Conservation (phyloP, 2,797 vertebrate genomes). For the Ctenosaura bakeri region DNA sequence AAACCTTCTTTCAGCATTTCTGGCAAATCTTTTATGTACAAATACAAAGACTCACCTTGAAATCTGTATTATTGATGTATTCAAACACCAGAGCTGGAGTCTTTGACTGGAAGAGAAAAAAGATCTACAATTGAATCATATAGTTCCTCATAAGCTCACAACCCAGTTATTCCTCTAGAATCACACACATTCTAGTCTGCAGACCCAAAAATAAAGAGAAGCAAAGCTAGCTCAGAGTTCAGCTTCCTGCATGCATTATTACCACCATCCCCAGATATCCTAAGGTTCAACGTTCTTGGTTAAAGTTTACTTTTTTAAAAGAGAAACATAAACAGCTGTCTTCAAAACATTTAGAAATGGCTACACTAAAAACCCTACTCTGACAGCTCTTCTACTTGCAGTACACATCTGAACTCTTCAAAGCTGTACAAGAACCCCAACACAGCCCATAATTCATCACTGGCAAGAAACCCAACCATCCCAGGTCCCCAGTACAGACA, state of each 20-base stretch:
- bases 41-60: constrained; percentile 89
- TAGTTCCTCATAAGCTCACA: neutral
- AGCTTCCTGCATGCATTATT: too few relatives aligned
- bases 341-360: neutral
- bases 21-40: neutral
- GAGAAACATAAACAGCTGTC: neutral
- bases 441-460: fast-evolving
- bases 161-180: constrained; percentile 2
- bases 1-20: neutral
- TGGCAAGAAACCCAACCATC: neutral
- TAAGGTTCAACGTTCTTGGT: neutral
- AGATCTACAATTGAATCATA: constrained; percentile 59
- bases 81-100: constrained; percentile 99
- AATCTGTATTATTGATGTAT: constrained; percentile 99
- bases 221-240: neutral
- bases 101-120: constrained; percentile 92
- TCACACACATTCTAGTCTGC: neutral
- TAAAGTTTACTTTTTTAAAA: neutral
- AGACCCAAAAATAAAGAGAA: neutral
- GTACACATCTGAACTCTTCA: neutral
- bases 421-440: neutral
- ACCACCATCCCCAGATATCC: neutral
- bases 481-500: too few relatives aligned
- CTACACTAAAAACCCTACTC: neutral
- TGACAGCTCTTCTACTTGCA: neutral